Evolutionary conservation across 2,113 vertebrate species (phyloP).

Genomic region (Albula glossodonta): DNA sequence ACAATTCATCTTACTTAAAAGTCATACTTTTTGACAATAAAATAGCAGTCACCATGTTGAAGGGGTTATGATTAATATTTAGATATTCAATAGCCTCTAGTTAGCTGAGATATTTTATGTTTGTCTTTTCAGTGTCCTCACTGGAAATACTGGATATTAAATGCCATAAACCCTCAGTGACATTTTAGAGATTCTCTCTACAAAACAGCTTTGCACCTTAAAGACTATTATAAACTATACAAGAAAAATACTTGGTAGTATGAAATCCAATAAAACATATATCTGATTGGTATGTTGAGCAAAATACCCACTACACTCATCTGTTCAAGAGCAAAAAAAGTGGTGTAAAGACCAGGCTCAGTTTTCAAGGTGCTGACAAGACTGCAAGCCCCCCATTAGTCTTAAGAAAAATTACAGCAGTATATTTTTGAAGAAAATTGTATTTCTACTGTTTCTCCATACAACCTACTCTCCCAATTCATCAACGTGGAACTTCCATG

Average conservation of each 20-base stretch:
- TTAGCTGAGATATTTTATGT: neutral
- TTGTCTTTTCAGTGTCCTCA: neutral
- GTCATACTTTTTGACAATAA: neutral
- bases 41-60: neutral
- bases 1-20: constrained; percentile 4
- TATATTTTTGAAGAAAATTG: neutral
- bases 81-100: constrained; percentile 10
- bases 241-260: neutral
- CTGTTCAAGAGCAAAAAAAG: neutral
- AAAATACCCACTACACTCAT: neutral
- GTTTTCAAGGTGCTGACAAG: neutral
- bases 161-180: neutral
- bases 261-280: neutral
- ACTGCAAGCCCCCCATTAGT: neutral
- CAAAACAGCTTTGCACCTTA: neutral
- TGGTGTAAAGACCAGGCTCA: too few relatives aligned
- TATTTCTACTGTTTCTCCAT: neutral
- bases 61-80: constrained; percentile 12
- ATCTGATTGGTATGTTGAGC: neutral
- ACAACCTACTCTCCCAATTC: neutral
- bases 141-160: neutral
- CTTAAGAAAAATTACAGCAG: neutral
- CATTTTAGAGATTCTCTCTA: too few relatives aligned
- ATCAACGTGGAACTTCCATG: neutral
- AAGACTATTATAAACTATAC: neutral